These are phyloP conservation scores for Acromyrmex echinatior DNA, from an alignment of 1,140 invertebrate genomes.

Conservation along the genomic window DNA sequence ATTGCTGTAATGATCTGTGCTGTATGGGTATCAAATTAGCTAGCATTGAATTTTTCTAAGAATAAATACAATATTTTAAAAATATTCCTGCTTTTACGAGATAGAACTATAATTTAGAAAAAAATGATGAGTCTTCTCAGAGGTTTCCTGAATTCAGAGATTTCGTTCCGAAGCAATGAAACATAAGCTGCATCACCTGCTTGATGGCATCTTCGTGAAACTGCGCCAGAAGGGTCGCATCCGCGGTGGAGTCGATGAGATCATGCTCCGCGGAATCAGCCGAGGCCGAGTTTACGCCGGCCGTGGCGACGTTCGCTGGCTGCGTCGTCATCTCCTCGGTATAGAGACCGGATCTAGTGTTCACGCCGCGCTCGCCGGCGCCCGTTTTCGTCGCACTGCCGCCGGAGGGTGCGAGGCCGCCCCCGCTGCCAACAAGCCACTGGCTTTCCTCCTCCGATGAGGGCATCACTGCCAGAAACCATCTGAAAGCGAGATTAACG, in stretches of 20 bases:
- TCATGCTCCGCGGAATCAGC: constrained; percentile 84
- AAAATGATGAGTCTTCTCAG: background rate
- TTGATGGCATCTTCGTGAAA: constrained; percentile 92
- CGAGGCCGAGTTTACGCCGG: constrained; percentile 78
- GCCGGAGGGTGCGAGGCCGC: constrained; percentile 75
- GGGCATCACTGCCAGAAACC: constrained; percentile 84
- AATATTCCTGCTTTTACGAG: too few relatives aligned
- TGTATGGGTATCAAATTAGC: too few relatives aligned
- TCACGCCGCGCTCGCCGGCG: constrained; percentile 67
- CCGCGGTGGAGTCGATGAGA: constrained; percentile 81
- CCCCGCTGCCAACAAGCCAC: constrained; percentile 83
- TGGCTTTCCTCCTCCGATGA: constrained; percentile 85
- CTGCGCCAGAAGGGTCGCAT: constrained; percentile 89
- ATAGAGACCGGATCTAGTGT: constrained; percentile 76
- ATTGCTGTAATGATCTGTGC: too few relatives aligned
- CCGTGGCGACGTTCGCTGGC: constrained; percentile 72
- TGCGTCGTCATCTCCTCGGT: constrained; percentile 83
- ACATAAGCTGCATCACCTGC: constrained; percentile 85
- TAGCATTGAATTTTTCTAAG: too few relatives aligned
- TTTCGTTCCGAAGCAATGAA: too few relatives aligned
- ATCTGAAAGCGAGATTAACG: constrained; percentile 73
- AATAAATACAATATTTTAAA: too few relatives aligned
- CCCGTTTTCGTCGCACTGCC: constrained; percentile 67
- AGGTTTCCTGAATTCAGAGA: background rate
- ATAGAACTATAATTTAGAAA: too few relatives aligned